phyloP scores from a whole-genome alignment of 2,888 invertebrate species.

The Lepidonotus clava region DNA sequence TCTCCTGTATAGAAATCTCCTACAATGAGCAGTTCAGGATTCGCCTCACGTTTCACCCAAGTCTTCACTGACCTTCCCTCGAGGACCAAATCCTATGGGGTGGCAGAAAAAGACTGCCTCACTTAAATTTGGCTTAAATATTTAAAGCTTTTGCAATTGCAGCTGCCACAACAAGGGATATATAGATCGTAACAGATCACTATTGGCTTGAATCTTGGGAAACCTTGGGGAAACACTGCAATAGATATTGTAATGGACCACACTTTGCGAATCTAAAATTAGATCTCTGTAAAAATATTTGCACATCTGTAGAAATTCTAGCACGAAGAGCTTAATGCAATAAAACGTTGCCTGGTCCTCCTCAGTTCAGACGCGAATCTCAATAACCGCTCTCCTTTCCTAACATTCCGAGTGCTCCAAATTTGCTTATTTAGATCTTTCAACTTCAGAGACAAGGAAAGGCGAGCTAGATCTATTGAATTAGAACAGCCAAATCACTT shows the following conservation, averaged over 20 bases:
- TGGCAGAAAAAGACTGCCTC: neutral
- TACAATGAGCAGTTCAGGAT: neutral
- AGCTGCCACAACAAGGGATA: no score
- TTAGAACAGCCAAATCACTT: slow-evolving; percentile 2
- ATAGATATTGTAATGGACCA: no score
- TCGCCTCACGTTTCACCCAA: neutral
- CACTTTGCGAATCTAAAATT: no score
- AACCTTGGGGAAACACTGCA: no score
- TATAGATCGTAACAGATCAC: no score
- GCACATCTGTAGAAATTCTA: neutral
- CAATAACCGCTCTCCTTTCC: no score
- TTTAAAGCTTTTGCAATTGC: neutral
- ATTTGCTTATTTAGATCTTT: slow-evolving; percentile 10
- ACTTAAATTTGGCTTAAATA: neutral
- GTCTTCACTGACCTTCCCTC: neutral
- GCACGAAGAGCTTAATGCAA: no score
- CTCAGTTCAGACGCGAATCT: no score
- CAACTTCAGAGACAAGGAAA: neutral
- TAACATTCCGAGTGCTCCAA: neutral
- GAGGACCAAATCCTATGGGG: no score
- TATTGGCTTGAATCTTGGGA: no score
- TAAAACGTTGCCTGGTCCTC: no score
- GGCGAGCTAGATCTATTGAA: neutral
- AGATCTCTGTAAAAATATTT: neutral
- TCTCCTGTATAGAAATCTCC: neutral